phyloP scores from a whole-genome alignment of 2,113 vertebrate species.

The Drymodes brunneopygia region DNA sequence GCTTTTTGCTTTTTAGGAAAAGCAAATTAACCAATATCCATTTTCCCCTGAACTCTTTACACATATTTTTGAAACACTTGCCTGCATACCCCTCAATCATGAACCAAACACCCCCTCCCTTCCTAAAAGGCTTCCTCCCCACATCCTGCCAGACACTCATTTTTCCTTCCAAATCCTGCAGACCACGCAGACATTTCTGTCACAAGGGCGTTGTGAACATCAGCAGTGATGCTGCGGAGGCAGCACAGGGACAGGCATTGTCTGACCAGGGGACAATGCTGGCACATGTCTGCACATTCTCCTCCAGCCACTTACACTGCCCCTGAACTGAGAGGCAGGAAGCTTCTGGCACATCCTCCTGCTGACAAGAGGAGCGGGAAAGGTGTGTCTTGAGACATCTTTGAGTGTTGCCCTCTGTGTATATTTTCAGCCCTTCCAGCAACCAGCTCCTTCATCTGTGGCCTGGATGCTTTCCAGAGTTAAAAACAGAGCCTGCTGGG shows the following conservation, averaged over 20 bases:
- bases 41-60: neutral
- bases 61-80: neutral
- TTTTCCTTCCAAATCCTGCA: neutral
- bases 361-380: neutral
- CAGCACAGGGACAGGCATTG: neutral
- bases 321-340: neutral
- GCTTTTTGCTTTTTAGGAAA: neutral
- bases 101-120: accelerated
- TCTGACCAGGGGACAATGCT: neutral
- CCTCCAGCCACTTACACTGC: neutral
- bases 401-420: neutral
- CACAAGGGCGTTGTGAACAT: neutral
- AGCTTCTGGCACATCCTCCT: neutral
- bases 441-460: neutral
- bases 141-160: neutral
- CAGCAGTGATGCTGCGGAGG: neutral
- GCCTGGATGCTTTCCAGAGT: neutral
- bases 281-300: neutral
- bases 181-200: neutral
- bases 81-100: neutral
- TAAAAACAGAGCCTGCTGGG: neutral
- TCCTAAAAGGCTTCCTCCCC: neutral
- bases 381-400: neutral
- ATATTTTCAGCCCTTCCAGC: neutral
- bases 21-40: neutral